Conservation (phyloP, 1,140 invertebrate species). For the Lordiphosa stackelbergi region DNA sequence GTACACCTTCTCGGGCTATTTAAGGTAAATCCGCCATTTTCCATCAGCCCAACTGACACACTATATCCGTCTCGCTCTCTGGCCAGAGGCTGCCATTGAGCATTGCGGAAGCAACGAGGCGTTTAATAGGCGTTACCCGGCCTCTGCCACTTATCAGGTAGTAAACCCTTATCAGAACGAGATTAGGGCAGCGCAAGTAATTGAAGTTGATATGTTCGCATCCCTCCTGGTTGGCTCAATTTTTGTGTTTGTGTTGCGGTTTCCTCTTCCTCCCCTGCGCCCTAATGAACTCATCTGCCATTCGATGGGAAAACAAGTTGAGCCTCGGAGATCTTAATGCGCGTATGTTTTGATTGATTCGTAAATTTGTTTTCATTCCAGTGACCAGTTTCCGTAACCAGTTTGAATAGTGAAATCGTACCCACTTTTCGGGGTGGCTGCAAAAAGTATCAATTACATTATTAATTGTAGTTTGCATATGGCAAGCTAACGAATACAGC, state of each 20-base stretch:
- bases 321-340: conserved; percentile 69
- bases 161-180: conserved; percentile 54
- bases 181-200: conserved; percentile 54
- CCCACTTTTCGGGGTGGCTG: background rate
- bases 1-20: conserved; percentile 46
- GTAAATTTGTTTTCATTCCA: conserved; percentile 64
- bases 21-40: conserved; percentile 59
- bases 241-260: conserved; percentile 22
- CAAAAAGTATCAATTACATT: conserved; percentile 66
- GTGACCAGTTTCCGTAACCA: conserved; percentile 31
- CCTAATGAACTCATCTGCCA: conserved; percentile 39
- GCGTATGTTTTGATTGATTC: conserved; percentile 75
- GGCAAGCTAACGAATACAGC: background rate
- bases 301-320: conserved; percentile 66
- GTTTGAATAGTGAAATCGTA: conserved; percentile 12
- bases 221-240: conserved; percentile 11
- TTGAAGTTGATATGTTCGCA: conserved; percentile 38
- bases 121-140: conserved; percentile 68
- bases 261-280: conserved; percentile 19
- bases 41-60: conserved; percentile 1
- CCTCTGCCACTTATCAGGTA: conserved; percentile 23
- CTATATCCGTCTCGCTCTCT: conserved; percentile 35
- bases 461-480: conserved; percentile 36
- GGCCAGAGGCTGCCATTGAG: conserved; percentile 23
- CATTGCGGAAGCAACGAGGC: conserved; percentile 49